Evolutionary conservation across 2,113 vertebrate species (phyloP), one percentile per base, ranked within the genome.

Genomic region (Laterallus jamaicensis): DNA sequence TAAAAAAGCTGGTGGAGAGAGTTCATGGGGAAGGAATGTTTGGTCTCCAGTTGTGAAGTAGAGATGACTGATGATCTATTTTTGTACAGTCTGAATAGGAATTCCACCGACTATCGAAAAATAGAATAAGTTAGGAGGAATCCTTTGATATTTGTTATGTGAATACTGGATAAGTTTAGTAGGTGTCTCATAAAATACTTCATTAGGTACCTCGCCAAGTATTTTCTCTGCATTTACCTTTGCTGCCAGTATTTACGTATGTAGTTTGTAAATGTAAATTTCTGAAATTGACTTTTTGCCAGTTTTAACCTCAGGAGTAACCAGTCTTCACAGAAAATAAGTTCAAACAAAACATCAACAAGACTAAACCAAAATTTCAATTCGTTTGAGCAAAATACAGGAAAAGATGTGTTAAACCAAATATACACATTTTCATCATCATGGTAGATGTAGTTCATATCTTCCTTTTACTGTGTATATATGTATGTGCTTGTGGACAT

Each of bases 401-500:
- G n/a, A 44, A 40, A 70, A 25, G 25, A 19, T 35, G 15, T 0
- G 1, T 78, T 50, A 50, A 82, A 62, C 11, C 8, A 55, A 49
- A 68, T 22, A 7, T 0, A 1, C 10, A 6, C 7, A 7, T 66
- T 58, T 77, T 62, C 40, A 70, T 18, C 26, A 32, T 11, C 58
- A 39, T 79, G 21, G 15, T n/a, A 52, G 62, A 5, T 90, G 87
- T 19, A 50, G 59, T 18, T 90, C 8, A 0, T 40, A 1, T 12
- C 50, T 90, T 64, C 9, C 25, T 39, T 21, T 37, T 77, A 59
- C 50, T 82, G 11, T 21, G 5, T 19, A 4, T 35, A 6, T 24
- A 29, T 25, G 0, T 31, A 2, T 20, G 32, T 85, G 70, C 44
- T 54, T 3, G 1, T 62, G 75, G 78, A 56, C 8, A 0, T 11